These are phyloP conservation scores for Phrynosoma blainvillii DNA, from an alignment of 2,113 vertebrate species.

Conservation along the genomic window DNA sequence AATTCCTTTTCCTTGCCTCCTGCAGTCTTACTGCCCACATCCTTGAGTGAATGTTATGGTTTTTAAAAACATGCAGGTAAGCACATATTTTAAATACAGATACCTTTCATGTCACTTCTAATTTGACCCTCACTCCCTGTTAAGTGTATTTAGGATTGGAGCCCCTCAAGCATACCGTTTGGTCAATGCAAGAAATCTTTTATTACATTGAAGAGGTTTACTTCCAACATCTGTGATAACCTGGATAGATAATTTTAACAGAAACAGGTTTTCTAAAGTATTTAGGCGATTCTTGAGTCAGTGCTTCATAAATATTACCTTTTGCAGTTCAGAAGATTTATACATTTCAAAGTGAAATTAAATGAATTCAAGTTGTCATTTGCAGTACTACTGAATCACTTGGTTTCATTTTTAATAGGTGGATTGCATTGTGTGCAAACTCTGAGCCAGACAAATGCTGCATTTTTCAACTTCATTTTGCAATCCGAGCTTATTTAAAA, in stretches of 20 bases:
- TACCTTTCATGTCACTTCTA: no score
- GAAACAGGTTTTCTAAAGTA: conserved; percentile 24
- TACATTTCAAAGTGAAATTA: conserved; percentile 29
- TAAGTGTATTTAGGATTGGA: not conserved
- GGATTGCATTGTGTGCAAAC: conserved; percentile 3
- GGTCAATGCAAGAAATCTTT: not conserved
- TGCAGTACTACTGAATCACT: conserved; percentile 15
- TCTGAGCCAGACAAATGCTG: not conserved
- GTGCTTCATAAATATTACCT: conserved; percentile 39
- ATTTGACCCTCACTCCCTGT: not conserved
- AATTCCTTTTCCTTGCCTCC: no score
- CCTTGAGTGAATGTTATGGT: no score
- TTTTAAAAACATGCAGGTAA: no score
- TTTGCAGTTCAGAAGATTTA: conserved; percentile 30
- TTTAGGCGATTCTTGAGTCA: conserved; percentile 32
- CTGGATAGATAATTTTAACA: conserved; percentile 24
- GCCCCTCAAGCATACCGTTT: not conserved
- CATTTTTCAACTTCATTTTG: conserved; percentile 29
- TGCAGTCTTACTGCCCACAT: no score
- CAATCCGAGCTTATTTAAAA: conserved; percentile 22
- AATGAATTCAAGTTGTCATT: conserved; percentile 33
- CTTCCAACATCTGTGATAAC: not conserved
- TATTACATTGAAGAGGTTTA: conserved; percentile 1
- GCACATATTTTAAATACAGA: no score
- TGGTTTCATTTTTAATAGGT: conserved; percentile 34